Evolutionary conservation across 2,797 vertebrate genomes (phyloP), one percentile per base, ranked within the genome.

Genomic region (Dallia pectoralis): DNA sequence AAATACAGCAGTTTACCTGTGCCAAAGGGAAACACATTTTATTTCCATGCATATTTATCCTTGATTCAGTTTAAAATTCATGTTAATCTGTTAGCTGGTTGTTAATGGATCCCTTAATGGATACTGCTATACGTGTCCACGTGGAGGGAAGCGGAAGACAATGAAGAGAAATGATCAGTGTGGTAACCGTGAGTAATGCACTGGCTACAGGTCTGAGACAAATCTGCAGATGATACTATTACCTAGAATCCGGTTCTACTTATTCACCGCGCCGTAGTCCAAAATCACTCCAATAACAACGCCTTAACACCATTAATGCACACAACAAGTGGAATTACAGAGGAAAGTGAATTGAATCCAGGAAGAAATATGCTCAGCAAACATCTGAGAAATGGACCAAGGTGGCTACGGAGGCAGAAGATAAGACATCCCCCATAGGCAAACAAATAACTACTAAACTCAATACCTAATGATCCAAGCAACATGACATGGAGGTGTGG

Each of bases 11-110:
- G 40, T 44, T 76, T 49, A 69, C 71, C 68, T 73, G 18, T 69
- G 77, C 79, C 82, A 81, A 62, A 77, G 76, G 88, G 65, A 84
- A 79, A 82, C 81, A 16, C 74, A 77, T 80, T 67, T 75, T 85
- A 84, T 22, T 56, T 22, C 22, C 51, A 77, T 81, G 73, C 76
- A 84, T 84, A 81, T 81, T 84, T 84, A 81, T 81, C 78, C 68
- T 40, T 84, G 81, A 89, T 88, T 86, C 84, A 74, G 74, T 89
- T 83, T 85, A 82, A 89, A 88, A 90, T 79, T 79, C 84, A 82
- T 83, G 82, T 82, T 86, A 84, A 89, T 87, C 82, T 89, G 84
- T 88, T 86, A 84, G 83, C 44, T 8, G 69, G 67, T 56, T 74
- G 74, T 76, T 87, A 86, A 90, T 84, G 80, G 82, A 88, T 88